Evolutionary conservation across 2,888 invertebrate genomes (phyloP).

Genomic region (Fragum sueziense): DNA sequence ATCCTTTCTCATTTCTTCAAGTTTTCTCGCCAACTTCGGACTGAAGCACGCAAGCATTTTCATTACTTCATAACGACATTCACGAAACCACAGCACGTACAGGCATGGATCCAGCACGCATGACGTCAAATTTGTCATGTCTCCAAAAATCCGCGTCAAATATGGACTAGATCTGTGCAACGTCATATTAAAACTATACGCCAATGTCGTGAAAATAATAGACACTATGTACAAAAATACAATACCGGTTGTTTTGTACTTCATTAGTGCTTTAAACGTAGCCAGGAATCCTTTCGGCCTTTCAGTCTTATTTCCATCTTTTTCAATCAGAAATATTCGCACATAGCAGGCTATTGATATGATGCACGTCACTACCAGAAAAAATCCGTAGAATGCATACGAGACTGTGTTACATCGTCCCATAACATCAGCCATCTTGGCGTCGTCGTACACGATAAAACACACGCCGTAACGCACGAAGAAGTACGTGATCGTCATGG

Average conservation of each 20-base stretch:
- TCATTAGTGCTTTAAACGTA: background rate
- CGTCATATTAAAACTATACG: constrained; percentile 5
- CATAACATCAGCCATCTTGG: constrained; percentile 20
- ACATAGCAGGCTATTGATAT: constrained; percentile 19
- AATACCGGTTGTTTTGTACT: constrained; percentile 37
- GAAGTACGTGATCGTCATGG: constrained; percentile 1
- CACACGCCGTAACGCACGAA: constrained; percentile 28
- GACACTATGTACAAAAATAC: constrained; percentile 36
- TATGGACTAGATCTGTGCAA: background rate
- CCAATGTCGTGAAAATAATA: constrained; percentile 20
- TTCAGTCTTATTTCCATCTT: background rate
- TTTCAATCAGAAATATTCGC: constrained; percentile 31
- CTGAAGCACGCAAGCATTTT: background rate
- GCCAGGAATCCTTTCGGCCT: background rate
- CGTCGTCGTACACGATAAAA: background rate
- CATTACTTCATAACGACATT: constrained; percentile 10
- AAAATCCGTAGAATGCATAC: constrained; percentile 13
- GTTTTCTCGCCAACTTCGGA: background rate
- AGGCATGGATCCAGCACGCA: constrained; percentile 9
- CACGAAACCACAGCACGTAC: constrained; percentile 17
- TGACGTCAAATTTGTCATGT: background rate
- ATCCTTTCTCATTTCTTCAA: constrained; percentile 18
- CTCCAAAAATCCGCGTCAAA: background rate
- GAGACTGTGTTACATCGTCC: constrained; percentile 1
- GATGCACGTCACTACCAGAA: background rate